Percentiles rank a stretch among this genome's conserved stretches.
phyloP scores from a whole-genome alignment of 53 echinoderm and acorn worm species.

The Stichopus horrens region DNA sequence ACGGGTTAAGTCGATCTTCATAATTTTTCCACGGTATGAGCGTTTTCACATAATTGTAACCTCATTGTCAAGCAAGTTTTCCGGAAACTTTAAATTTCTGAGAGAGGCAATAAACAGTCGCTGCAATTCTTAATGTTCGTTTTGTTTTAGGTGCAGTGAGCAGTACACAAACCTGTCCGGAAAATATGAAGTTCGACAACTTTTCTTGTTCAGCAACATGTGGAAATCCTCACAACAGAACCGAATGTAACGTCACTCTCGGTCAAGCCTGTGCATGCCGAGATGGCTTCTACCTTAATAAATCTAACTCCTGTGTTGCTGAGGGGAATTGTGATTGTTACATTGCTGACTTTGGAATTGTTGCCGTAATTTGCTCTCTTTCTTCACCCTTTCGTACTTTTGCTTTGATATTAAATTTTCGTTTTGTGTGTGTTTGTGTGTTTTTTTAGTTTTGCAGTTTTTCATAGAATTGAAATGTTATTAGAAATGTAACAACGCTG shows the following conservation, averaged over 20 bases:
- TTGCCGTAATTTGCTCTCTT: neutral
- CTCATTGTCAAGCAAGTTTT: neutral
- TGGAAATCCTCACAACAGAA: neutral
- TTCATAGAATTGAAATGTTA: too few species aligned
- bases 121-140: neutral
- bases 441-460: too few species aligned
- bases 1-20: too few species aligned
- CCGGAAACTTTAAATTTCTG: neutral
- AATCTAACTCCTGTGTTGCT: neutral
- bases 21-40: neutral
- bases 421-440: neutral
- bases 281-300: neutral
- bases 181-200: neutral
- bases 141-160: neutral
- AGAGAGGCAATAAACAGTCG: neutral
- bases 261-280: neutral
- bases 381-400: too few species aligned
- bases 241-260: neutral
- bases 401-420: neutral
- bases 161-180: neutral
- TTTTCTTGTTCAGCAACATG: neutral
- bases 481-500: neutral
- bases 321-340: neutral
- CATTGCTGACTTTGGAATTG: neutral
- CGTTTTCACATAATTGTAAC: neutral